Base-by-base conservation (phyloP, 2,797 vertebrate species). In the Eulemur albifrons region DNA sequence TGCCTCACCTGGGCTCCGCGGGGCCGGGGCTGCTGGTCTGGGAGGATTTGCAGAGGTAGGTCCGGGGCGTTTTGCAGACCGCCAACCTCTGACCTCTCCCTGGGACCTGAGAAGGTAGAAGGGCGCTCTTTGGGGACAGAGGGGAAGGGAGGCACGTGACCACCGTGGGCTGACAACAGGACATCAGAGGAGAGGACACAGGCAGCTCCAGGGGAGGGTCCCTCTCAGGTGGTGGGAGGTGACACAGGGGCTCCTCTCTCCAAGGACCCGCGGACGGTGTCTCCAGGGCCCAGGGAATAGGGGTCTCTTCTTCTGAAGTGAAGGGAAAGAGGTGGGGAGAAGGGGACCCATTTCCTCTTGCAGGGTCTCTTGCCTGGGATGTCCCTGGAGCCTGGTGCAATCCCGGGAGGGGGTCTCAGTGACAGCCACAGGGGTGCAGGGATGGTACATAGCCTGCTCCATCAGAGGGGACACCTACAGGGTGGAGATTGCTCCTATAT, bases 391-490 rank as follows among this genome's bases (percentile, higher is more conserved):
- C 25, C 70, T 52, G 14, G 54, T 30, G 13, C 0, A 6, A 10
- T 50, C 59, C 73, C 2, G 13, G 40, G 27, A 21, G 20, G 21
- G 35, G 18, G 27, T 35, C n/a, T 61, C 20, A 21, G 8, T n/a
- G 69, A 32, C 2, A 17, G 12, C 52, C 12, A 52, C 30, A 63
- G 30, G 40, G 11, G 15, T 23, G 13, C 13, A 61, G 20, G 45
- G 50, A 10, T 15, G 21, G 27, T 38, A 9, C 5, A 7, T 1
- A 1, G 40, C 43, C n/a, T 43, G 18, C 48, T 59, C 30, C 7
- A 15, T 20, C 5, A 0, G 4, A 27, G 32, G 30, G 59, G 27
- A 7, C 9, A 17, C 10, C 25, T 32, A 35, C 61, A 17, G 43
- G 27, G 61, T 12, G 17, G n/a, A 65, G 35, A 15, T n/a, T 21